phyloP scores from a whole-genome alignment of 2,797 vertebrate species.

The Crotalus adamanteus region DNA sequence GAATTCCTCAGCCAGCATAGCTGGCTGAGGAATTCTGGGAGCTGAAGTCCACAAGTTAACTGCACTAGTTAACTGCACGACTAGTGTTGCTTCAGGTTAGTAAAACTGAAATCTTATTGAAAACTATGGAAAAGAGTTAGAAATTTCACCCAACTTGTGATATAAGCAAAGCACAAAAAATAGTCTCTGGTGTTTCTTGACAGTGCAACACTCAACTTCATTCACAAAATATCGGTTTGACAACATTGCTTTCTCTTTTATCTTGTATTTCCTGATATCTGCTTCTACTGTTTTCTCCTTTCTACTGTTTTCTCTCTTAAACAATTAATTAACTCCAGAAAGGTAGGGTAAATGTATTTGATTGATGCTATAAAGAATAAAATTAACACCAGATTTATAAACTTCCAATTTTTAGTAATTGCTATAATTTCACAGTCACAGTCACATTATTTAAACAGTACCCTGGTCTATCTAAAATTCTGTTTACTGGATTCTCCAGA shows the following conservation, averaged over 20 bases:
- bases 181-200: neutral
- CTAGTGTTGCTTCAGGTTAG: neutral
- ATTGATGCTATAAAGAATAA: neutral
- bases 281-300: neutral
- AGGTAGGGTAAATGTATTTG: neutral
- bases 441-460: neutral
- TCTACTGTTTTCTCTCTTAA: neutral
- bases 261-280: neutral
- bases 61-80: too few species aligned
- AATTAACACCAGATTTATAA: neutral
- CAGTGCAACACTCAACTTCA: neutral
- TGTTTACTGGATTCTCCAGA: neutral
- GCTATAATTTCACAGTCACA: neutral
- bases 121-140: neutral
- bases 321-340: neutral
- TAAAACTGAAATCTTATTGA: neutral
- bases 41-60: too few species aligned
- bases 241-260: neutral
- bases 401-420: neutral
- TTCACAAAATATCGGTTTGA: neutral
- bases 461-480: neutral
- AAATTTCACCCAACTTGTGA: neutral
- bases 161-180: neutral
- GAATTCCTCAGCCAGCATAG: too few species aligned
- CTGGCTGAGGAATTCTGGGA: too few species aligned